These are phyloP conservation scores for Quadroppia sp. DNA, from an alignment of 2,888 invertebrate species.

Conservation along the genomic window DNA sequence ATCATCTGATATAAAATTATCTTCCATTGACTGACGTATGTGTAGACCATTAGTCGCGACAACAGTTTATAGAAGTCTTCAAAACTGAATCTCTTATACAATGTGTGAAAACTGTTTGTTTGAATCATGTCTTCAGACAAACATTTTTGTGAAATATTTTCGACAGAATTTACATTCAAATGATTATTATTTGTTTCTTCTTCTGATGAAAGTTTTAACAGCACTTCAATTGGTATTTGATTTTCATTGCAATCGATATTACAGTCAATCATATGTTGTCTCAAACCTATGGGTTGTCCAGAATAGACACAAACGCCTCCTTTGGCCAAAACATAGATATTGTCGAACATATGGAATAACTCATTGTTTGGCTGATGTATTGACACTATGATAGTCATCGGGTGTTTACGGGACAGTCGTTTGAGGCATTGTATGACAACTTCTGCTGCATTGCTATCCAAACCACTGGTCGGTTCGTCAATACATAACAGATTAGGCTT, in stretches of 20 bases:
- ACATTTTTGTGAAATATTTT: not conserved
- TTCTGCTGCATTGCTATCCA: not conserved
- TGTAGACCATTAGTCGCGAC: not conserved
- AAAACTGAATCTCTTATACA: not conserved
- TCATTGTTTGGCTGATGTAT: slow-evolving; percentile 27
- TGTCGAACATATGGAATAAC: not conserved
- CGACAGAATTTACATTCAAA: not conserved
- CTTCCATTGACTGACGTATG: not conserved
- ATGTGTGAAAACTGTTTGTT: too few species aligned
- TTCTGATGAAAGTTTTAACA: not conserved
- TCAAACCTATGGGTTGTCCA: not conserved
- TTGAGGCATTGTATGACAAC: not conserved
- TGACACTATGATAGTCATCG: not conserved
- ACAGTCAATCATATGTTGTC: not conserved
- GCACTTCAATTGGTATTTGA: not conserved
- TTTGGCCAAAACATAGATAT: slow-evolving; percentile 18
- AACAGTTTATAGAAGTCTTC: not conserved
- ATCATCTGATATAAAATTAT: not conserved
- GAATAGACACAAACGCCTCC: not conserved
- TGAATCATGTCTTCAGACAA: not conserved
- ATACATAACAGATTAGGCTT: not conserved
- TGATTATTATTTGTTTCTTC: not conserved
- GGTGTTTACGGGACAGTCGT: not conserved
- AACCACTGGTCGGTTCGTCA: slow-evolving; percentile 8
- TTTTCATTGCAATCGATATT: not conserved